phyloP scores from a whole-genome alignment of 2,888 invertebrate species.

The Pachycephus smyrnensis region DNA sequence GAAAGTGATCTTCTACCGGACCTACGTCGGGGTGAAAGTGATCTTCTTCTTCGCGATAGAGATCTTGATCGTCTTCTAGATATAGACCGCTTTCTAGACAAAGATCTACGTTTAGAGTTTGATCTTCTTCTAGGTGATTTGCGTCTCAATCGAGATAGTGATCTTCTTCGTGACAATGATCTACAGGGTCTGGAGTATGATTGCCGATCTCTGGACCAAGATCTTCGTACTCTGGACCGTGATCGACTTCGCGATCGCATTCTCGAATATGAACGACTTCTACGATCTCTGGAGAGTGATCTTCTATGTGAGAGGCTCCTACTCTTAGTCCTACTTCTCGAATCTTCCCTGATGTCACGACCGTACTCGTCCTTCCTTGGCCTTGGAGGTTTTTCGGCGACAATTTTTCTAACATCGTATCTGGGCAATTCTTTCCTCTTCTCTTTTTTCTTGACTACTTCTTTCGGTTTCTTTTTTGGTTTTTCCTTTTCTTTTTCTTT shows the following conservation, averaged over 20 bases:
- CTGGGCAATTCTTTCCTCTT: slow-evolving; percentile 84
- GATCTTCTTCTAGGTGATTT: slow-evolving; percentile 46
- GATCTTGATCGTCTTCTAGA: slow-evolving; percentile 45
- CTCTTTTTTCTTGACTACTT: slow-evolving; percentile 67
- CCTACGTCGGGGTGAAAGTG: slow-evolving; percentile 33
- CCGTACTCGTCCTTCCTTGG: slow-evolving; percentile 83
- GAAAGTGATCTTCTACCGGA: slow-evolving; percentile 41
- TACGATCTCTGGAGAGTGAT: slow-evolving; percentile 58
- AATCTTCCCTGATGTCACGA: slow-evolving; percentile 71
- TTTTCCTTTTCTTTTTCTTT: slow-evolving; percentile 64
- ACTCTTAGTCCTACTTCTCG: slow-evolving; percentile 47
- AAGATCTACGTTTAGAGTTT: slow-evolving; percentile 29
- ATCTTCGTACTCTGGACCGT: slow-evolving; percentile 49
- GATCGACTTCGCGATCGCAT: slow-evolving; percentile 53
- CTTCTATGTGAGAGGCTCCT: slow-evolving; percentile 52
- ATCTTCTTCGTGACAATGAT: slow-evolving; percentile 52
- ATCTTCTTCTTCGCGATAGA: slow-evolving; percentile 38
- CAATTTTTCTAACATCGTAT: slow-evolving; percentile 85
- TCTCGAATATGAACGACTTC: slow-evolving; percentile 55
- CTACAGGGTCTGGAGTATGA: slow-evolving; percentile 47
- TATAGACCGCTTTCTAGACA: slow-evolving; percentile 33
- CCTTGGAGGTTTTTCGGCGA: slow-evolving; percentile 75
- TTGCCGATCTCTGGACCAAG: slow-evolving; percentile 52
- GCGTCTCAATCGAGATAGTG: slow-evolving; percentile 50
- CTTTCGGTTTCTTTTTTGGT: slow-evolving; percentile 54